Evolutionary conservation across 1,140 invertebrate genomes (phyloP).

Genomic region (Myzus persicae): DNA sequence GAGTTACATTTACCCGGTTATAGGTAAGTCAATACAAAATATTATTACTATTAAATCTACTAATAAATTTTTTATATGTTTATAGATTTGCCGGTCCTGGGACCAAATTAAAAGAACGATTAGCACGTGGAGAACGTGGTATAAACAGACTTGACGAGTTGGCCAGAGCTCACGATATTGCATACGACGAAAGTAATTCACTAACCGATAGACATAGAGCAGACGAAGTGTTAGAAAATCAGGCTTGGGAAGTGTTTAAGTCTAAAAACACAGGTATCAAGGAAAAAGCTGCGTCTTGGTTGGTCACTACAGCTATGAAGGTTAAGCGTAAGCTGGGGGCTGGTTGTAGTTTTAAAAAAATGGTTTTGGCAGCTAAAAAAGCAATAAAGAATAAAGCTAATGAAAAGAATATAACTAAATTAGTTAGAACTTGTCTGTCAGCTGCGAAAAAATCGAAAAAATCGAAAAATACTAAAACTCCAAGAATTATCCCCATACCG

Average conservation of each 20-base stretch:
- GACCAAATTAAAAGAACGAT: constrained; percentile 65
- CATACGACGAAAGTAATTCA: too few relatives aligned
- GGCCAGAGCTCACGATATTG: constrained; percentile 66
- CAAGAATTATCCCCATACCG: not conserved
- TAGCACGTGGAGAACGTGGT: constrained; percentile 62
- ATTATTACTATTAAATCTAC: not conserved
- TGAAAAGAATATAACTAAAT: not conserved
- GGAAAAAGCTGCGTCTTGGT: constrained; percentile 63
- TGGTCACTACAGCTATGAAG: constrained; percentile 63
- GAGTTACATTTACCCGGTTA: constrained; percentile 65
- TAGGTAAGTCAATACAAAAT: not conserved
- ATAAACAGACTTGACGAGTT: constrained; percentile 66
- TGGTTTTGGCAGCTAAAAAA: not conserved
- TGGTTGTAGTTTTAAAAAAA: constrained; percentile 45
- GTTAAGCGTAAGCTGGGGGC: constrained; percentile 63
- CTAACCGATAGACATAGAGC: too few relatives aligned
- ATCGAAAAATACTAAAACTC: not conserved
- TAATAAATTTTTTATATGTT: constrained; percentile 60
- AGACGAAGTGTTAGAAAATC: too few relatives aligned
- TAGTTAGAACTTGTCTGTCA: not conserved
- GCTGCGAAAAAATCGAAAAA: not conserved
- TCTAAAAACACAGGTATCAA: constrained; percentile 63
- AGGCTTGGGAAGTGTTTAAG: constrained; percentile 63
- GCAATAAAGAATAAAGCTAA: not conserved
- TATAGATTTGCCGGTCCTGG: constrained; percentile 66